phyloP scores from a whole-genome alignment of 2,113 vertebrate species.

The Felis catus region F.catus_Fca126_mat1.0 CM031417.1:109699001-109699500 shows the following conservation, averaged over 20 bases:
- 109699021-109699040: not conserved
- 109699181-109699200: not conserved
- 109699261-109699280: not conserved
- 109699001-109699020: not conserved
- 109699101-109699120: not conserved
- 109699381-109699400: not conserved
- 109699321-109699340: not conserved
- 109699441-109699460: not conserved
- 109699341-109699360: not conserved
- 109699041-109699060: not conserved
- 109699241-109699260: not conserved
- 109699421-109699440: not conserved
- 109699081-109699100: not conserved
- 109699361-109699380: not conserved
- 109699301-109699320: not conserved
- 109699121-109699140: slow-evolving; percentile 5
- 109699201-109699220: not conserved
- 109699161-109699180: not conserved
- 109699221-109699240: not conserved
- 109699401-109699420: not conserved
- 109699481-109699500: not conserved
- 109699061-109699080: not conserved
- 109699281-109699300: not conserved
- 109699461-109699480: not conserved
- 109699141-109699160: not conserved